A percentile compares a stretch with the other conserved stretches of the same genome.
Evolutionary conservation across 2,888 invertebrate genomes (phyloP).

Genomic region (Capitulum mitella): DNA sequence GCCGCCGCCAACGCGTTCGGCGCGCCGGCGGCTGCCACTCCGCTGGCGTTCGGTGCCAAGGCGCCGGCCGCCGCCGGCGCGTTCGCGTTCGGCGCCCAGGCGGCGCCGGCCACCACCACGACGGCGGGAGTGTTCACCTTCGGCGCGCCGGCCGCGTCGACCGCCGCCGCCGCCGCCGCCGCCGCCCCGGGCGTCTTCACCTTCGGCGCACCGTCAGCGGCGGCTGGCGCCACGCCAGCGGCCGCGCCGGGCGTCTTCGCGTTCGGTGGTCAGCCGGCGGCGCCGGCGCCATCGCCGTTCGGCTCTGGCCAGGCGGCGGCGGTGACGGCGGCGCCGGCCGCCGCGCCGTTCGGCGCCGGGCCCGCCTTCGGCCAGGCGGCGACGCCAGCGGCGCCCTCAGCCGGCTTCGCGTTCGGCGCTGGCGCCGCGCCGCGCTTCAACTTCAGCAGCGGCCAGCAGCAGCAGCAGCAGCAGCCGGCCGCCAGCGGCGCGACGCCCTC

Average conservation of each 20-base stretch:
- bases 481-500: background rate
- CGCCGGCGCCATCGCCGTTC: constrained; percentile 17
- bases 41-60: background rate
- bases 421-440: constrained; percentile 11
- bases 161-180: background rate
- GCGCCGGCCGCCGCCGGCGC: background rate
- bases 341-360: background rate
- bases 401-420: constrained; percentile 29
- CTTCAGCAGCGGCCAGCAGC: constrained; percentile 2
- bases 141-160: background rate
- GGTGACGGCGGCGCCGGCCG: constrained; percentile 25
- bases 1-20: background rate
- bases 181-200: background rate
- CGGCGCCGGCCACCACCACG: background rate
- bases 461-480: background rate
- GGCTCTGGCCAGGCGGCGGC: constrained; percentile 8
- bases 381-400: constrained; percentile 27
- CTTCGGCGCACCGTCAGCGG: background rate
- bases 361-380: constrained; percentile 33
- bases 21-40: background rate
- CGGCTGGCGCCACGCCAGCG: background rate
- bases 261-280: constrained; percentile 27
- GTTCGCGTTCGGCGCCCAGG: constrained; percentile 17
- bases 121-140: background rate
- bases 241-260: background rate